A percentile compares a stretch with the other conserved stretches of the same genome.
Evolutionary conservation across 2,113 vertebrate genomes (phyloP).

Genomic region (Ochotona princeps): DNA sequence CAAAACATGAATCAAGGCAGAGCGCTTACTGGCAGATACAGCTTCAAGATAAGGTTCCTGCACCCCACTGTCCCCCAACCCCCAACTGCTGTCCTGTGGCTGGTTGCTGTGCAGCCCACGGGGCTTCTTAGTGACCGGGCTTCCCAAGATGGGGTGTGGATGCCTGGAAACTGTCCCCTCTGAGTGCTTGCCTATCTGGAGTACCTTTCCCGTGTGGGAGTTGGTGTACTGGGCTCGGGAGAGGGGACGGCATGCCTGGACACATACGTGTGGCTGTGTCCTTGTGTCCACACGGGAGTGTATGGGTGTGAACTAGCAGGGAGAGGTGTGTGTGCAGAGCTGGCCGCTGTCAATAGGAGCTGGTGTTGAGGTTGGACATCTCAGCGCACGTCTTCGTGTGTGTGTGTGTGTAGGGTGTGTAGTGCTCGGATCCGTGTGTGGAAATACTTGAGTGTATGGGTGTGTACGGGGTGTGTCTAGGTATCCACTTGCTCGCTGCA

Average conservation of each 20-base stretch:
- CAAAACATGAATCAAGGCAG: conserved; percentile 30
- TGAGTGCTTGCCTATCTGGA: not conserved
- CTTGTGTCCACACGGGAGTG: not conserved
- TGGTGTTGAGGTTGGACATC: not conserved
- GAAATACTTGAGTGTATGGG: not conserved
- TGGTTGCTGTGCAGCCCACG: not conserved
- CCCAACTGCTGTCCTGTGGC: not conserved
- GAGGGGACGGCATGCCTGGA: not conserved
- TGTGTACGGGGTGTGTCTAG: not conserved
- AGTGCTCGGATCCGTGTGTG: not conserved
- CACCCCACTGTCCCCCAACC: not conserved
- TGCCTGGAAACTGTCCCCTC: not conserved
- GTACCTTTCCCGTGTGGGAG: not conserved
- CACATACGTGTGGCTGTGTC: not conserved
- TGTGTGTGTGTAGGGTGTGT: not conserved
- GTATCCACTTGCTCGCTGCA: not conserved
- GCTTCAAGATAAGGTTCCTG: not conserved
- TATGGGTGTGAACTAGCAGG: too few species aligned
- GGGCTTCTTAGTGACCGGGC: not conserved
- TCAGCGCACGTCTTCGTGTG: not conserved
- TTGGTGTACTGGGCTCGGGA: not conserved
- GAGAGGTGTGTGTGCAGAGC: not conserved
- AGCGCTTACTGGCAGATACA: not conserved
- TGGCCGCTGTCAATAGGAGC: not conserved
- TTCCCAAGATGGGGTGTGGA: not conserved